Evolutionary conservation across 2,797 vertebrate species (phyloP).

Genomic region (Dromococcyx pavoninus): DNA sequence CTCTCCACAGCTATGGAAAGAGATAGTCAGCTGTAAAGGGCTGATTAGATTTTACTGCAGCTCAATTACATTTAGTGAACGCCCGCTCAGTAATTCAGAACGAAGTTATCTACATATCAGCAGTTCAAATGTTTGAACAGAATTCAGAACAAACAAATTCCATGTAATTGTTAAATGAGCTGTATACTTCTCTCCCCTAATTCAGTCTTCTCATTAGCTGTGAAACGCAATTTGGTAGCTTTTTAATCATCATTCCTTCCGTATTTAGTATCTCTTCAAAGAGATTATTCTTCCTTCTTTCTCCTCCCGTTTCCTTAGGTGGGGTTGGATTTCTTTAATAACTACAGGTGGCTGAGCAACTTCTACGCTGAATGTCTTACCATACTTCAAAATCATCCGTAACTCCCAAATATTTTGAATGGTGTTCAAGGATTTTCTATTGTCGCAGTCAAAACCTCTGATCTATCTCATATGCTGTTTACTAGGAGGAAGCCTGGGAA

Average conservation of each 20-base stretch:
- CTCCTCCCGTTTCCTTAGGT: background rate
- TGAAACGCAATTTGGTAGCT: background rate
- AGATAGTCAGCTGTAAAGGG: background rate
- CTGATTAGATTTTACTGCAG: background rate
- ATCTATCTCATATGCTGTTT: background rate
- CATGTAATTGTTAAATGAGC: background rate
- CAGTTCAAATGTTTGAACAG: slow-evolving; percentile 6
- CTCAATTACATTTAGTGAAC: background rate
- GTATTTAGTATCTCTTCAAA: background rate
- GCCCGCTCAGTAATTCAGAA: background rate
- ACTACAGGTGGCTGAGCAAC: background rate
- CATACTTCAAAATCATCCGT: background rate
- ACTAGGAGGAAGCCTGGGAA: background rate
- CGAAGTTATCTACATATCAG: slow-evolving; percentile 3
- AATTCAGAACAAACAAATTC: background rate
- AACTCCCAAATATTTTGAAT: background rate
- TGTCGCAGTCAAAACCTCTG: background rate
- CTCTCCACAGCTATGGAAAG: background rate
- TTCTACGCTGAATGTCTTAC: background rate
- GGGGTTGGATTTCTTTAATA: background rate
- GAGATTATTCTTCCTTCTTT: background rate
- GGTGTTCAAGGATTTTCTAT: background rate
- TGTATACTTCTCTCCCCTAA: background rate
- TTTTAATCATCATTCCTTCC: background rate
- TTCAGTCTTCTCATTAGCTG: background rate